Base-by-base conservation (phyloP, 2,113 vertebrate species). In the Calyptommatus sinebrachiatus region DNA sequence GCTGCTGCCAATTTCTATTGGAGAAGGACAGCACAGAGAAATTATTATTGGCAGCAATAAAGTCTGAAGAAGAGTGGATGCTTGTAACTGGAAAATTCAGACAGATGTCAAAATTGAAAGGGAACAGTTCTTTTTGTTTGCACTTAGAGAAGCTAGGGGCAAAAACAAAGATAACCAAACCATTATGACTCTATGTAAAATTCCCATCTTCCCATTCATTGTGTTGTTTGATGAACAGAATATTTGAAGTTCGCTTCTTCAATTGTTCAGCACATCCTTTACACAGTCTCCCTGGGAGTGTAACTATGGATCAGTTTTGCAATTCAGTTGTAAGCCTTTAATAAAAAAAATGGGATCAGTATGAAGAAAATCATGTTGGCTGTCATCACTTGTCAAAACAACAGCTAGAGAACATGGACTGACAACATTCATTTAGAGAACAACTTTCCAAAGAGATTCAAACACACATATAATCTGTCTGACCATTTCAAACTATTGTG, bases 91-190 rank as follows among this genome's bases (percentile, higher is more conserved):
- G 48, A 41, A 61, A 22, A 69, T 28, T 57, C 67, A 80, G 18
- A 7, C 61, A 69, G 41, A 46, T 63, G 26, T 62, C 35, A 46
- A 71, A 69, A 70, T n/a, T 60, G 67, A 62, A 79, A 79, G 31
- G 48, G 57, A 79, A 46, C 53, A 22, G 26, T 31, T 9, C 35
- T 46, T 79, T 79, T 79, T 79, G 77, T 71, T 71, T 79, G 77
- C 53, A 71, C 71, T 79, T 63, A 79, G 53, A 71, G 24, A 62
- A 71, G 53, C 68, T 31, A 62, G 68, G 26, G 41, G 31, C 35
- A 62, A 71, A 68, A 60, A 22, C 16, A 14, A 28, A 31, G 22
- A 41, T 12, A 24, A 46, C 7, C 20, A 63, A 16, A 26, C 3
- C 10, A 21, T 35, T 63, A n/a, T 3, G 35, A 35, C 53, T 46